These are phyloP conservation scores for Gobius niger DNA, from an alignment of 2,113 vertebrate species.

Conservation along the genomic window DNA sequence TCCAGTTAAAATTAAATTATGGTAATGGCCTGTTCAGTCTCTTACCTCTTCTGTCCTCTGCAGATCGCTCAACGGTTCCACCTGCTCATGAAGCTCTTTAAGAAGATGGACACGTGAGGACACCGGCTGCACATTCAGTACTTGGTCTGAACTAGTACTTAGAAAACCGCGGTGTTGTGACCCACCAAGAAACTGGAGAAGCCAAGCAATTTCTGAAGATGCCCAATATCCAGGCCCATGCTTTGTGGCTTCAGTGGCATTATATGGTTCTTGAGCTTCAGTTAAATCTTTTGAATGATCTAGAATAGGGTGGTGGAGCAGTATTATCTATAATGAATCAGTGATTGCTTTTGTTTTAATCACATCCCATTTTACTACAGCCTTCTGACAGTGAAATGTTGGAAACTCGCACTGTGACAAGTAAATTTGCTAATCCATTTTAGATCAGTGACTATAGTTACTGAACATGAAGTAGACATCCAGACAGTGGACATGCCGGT, in stretches of 20 bases:
- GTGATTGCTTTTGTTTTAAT: background rate
- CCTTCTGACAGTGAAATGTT: too few species aligned
- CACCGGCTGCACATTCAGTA: background rate
- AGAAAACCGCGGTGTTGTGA: background rate
- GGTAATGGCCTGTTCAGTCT: background rate
- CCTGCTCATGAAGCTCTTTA: conserved; percentile 94
- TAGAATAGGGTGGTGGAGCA: background rate
- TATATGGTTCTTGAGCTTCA: background rate
- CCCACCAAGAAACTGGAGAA: background rate
- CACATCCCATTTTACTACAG: too few species aligned
- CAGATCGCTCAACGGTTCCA: conserved; percentile 92
- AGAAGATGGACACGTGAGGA: conserved; percentile 80
- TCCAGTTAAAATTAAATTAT: too few species aligned
- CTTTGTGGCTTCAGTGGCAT: background rate
- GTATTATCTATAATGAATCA: background rate
- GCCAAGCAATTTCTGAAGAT: background rate
- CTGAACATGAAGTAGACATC: background rate
- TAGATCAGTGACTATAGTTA: conserved; percentile 1
- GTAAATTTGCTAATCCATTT: background rate
- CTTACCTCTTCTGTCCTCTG: conserved; percentile 19
- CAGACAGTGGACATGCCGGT: background rate
- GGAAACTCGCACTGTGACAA: background rate
- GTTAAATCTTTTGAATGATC: background rate
- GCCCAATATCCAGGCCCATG: background rate
- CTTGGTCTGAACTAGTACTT: background rate